A percentile compares a stretch with the other conserved stretches of the same genome.
Conservation (phyloP, 2,797 vertebrate species). For the Sebastes kiyomatsui region DNA sequence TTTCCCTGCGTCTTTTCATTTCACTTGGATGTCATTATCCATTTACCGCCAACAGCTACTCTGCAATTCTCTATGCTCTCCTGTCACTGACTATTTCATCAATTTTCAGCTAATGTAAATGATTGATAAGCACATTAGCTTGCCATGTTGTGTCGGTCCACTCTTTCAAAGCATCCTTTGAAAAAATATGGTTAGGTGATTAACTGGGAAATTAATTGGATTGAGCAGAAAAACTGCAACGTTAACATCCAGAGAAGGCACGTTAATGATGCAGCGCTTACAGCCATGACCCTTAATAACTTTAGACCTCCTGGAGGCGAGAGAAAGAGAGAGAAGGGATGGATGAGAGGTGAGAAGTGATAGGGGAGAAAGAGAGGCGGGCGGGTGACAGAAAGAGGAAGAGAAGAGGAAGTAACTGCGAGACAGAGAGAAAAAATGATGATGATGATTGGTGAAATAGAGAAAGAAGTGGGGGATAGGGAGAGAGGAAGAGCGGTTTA, state of each 20-base stretch:
- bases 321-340: neutral
- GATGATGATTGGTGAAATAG: slow-evolving; percentile 16
- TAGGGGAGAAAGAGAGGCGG: neutral
- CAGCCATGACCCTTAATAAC: slow-evolving; percentile 36
- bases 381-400: neutral
- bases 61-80: slow-evolving; percentile 31
- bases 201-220: slow-evolving; percentile 57
- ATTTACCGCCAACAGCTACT: slow-evolving; percentile 36
- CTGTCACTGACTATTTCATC: slow-evolving; percentile 48
- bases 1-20: slow-evolving; percentile 2
- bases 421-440: neutral
- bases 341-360: neutral
- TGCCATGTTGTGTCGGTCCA: slow-evolving; percentile 19
- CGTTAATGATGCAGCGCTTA: slow-evolving; percentile 48
- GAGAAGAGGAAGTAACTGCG: neutral
- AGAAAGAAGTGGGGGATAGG: neutral
- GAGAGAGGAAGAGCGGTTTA: slow-evolving; percentile 6
- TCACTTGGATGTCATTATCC: slow-evolving; percentile 19
- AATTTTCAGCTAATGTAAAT: slow-evolving; percentile 36
- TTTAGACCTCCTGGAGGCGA: slow-evolving; percentile 24
- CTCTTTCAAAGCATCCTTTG: slow-evolving; percentile 28
- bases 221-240: slow-evolving; percentile 36
- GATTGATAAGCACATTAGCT: slow-evolving; percentile 46
- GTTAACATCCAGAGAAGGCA: slow-evolving; percentile 41
- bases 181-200: slow-evolving; percentile 42